Base-by-base conservation (phyloP, 2,888 invertebrate genomes). In the Punctoribates punctum region DNA sequence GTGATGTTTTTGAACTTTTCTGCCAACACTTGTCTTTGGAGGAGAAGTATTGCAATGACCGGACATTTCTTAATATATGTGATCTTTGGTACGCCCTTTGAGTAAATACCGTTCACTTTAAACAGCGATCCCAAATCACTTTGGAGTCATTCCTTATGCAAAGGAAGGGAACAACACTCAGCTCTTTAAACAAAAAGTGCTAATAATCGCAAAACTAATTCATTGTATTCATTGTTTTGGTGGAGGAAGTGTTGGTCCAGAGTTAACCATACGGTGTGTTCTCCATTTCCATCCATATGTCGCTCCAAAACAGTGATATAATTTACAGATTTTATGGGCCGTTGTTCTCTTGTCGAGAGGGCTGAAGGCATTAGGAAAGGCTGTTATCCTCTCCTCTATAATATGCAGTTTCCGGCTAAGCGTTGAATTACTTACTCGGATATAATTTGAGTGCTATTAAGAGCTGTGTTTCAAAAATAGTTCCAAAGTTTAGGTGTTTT, bases 1-100 rank as follows among this genome's bases (percentile, higher is more conserved):
- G 67, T 67, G 29, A 67, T 34, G n/a, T 67, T 67, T 67, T 67
- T 67, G 15, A 38, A 38, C 29, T 38, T 67, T 38, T n/a, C 48
- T 17, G 6, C n/a, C n/a, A 48, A 17, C n/a, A 13, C 48, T n/a
- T 48, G n/a, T 48, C n/a, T 48, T 11, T 48, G 48, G 46, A 48
- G 46, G 46, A 48, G 20, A 54, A 54, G 20, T 54, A 54, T n/a
- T 54, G 54, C 54, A 60, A 60, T 60, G 60, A 60, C 60, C 60
- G 25, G 60, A 60, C 60, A 20, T 60, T 60, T 57, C 9, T 2
- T 13, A 25, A 27, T 62, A 62, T 6, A 15, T 62, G 29, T 27
- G 13, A 67, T 34, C 34, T 34, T 34, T 34, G 4, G 34, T 34
- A 67, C 67, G 67, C 67, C 67, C 67, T 67, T 67, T 67, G 38